Base-by-base conservation (phyloP, 1,140 invertebrate genomes). In the Sminthurinus signatus region DNA sequence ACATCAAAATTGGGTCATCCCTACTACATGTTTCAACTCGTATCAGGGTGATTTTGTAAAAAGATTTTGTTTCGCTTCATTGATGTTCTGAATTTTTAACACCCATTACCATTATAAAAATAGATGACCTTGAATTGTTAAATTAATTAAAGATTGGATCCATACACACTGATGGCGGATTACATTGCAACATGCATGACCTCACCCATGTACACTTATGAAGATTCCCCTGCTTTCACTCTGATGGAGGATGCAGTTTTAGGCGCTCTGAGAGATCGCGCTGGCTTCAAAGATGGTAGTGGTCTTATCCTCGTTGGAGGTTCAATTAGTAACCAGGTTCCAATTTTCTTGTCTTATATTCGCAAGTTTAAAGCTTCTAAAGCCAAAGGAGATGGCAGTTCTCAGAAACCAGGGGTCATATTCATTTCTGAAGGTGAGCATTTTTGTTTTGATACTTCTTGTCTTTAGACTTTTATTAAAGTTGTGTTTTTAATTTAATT, bases 231-330 rank as follows among this genome's bases (percentile, higher is more conserved):
- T 0, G 87, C 91, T 0, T 90, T 92, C 72, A 88, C 86, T 1
- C 74, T 93, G 0, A 91, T 92, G 88, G 90, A 93, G 71, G 86
- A 89, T 64, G 81, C 83, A 15, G 84, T 93, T 0, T 75, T 92
- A 23, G 72, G 75, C 1, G 86, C 90, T 73, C 96, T 97, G 92
- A 81, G 89, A 29, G 77, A 78, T n/a, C 84, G 91, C 19, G 84
- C 96, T 39, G 93, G 94, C 0, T 97, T 87, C 81, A 75, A 81
- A 2, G 77, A 84, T n/a, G 87, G 85, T 0, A 79, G 87, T 77
- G 93, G 91, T 0, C 91, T 96, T 52, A 96, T 97, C 77, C 89
- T 88, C 73, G 93, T 94, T 15, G 95, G 94, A 42, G 94, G 94
- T 0, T 93, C 92, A 1, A 87, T 96, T 68, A 88, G 93, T 2